phyloP scores from a whole-genome alignment of 2,113 vertebrate genomes.

The Pholis gunnellus region DNA sequence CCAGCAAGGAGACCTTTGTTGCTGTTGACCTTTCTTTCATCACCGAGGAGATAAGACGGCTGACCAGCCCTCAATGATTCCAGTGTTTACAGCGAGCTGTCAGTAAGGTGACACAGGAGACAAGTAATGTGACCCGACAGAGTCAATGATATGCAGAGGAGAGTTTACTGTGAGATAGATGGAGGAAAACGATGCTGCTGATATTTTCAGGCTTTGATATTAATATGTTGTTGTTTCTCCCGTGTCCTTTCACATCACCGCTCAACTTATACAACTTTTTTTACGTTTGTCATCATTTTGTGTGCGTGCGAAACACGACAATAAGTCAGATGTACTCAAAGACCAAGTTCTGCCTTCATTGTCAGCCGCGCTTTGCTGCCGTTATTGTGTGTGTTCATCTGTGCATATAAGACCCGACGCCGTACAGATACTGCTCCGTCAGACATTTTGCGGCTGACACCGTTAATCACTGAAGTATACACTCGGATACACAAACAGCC shows the following conservation, averaged over 20 bases:
- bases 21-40: neutral
- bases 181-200: conserved; percentile 2
- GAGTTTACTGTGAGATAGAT: conserved; percentile 24
- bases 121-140: conserved; percentile 39
- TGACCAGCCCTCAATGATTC: conserved; percentile 19
- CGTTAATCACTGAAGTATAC: conserved; percentile 56
- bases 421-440: conserved; percentile 52
- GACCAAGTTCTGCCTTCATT: conserved; percentile 20
- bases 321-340: conserved; percentile 23
- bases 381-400: conserved; percentile 38
- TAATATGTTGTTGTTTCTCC: neutral
- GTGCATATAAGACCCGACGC: conserved; percentile 12
- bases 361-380: conserved; percentile 21
- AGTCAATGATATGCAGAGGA: conserved; percentile 28
- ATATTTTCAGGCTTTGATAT: neutral
- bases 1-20: neutral
- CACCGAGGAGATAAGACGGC: neutral
- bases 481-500: conserved; percentile 29
- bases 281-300: conserved; percentile 33
- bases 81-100: conserved; percentile 26
- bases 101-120: conserved; percentile 20
- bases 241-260: conserved; percentile 13
- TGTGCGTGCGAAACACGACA: conserved; percentile 16
- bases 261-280: conserved; percentile 27
- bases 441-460: conserved; percentile 55